Percentiles rank a stretch among this genome's conserved stretches.
These are phyloP conservation scores for Caenorhabditis doughertyi DNA, from an alignment of 2,888 invertebrate genomes.

Conservation along the genomic window DNA sequence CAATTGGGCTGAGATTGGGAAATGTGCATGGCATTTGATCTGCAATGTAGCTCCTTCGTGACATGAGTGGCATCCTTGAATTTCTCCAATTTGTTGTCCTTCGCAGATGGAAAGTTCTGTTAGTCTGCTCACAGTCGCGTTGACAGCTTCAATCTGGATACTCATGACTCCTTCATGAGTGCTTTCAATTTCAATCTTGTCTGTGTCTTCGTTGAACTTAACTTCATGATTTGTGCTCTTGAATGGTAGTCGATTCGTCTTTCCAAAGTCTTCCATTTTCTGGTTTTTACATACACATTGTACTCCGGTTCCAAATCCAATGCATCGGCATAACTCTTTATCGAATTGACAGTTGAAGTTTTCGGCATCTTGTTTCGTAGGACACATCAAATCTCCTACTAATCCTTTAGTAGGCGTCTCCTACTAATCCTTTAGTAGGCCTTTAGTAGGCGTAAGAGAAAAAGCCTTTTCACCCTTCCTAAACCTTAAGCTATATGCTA, in stretches of 20 bases:
- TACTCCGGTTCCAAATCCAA: background rate
- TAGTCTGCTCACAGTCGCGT: background rate
- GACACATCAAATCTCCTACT: background rate
- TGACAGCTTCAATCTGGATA: background rate
- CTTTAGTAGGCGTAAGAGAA: no score
- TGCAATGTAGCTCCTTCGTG: background rate
- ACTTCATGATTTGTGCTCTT: background rate
- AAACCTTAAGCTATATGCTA: no score
- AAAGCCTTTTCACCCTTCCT: no score
- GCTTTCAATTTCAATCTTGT: background rate
- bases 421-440: no score
- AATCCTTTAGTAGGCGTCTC: slow-evolving; percentile 14
- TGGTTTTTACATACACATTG: background rate
- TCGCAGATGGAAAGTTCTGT: background rate
- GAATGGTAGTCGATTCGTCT: background rate
- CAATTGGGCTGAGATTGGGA: background rate
- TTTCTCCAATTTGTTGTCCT: background rate
- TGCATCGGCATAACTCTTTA: background rate
- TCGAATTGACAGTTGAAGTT: background rate
- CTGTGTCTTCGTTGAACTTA: background rate
- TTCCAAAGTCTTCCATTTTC: background rate
- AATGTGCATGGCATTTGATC: background rate
- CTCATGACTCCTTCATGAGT: slow-evolving; percentile 1
- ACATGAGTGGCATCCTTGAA: slow-evolving; percentile 8
- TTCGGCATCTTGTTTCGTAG: background rate